Percentiles rank a stretch among this genome's conserved stretches.
Evolutionary conservation across 2,888 invertebrate species (phyloP).

Genomic region (Cataglyphis albicans): DNA sequence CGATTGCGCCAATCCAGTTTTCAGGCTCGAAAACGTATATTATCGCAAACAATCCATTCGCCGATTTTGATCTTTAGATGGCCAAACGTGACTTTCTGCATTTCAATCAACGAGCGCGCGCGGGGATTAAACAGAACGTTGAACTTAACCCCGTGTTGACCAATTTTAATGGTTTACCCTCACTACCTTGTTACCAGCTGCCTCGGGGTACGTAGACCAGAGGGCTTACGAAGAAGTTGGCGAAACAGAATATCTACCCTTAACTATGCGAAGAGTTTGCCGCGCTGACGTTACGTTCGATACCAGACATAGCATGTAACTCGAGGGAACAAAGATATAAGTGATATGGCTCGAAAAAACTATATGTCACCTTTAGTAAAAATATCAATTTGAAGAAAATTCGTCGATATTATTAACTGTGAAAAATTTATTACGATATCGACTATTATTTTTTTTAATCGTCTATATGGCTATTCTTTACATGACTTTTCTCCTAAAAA

Average conservation of each 20-base stretch:
- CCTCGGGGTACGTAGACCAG: constrained; percentile 56
- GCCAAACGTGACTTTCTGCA: constrained; percentile 59
- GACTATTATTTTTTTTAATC: neutral
- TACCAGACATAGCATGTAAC: constrained; percentile 22
- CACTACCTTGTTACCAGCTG: constrained; percentile 68
- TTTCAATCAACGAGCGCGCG: constrained; percentile 70
- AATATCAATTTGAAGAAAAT: constrained; percentile 63
- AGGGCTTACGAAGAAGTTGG: constrained; percentile 18
- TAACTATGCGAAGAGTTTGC: constrained; percentile 71
- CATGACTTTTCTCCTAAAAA: neutral
- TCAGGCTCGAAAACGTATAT: neutral
- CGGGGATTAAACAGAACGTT: constrained; percentile 68
- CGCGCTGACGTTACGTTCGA: constrained; percentile 59
- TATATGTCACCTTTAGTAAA: constrained; percentile 18
- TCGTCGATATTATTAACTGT: constrained; percentile 70
- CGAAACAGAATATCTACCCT: constrained; percentile 60
- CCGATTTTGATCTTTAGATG: constrained; percentile 63
- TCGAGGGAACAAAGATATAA: constrained; percentile 23
- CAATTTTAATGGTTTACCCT: constrained; percentile 77
- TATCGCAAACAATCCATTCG: constrained; percentile 33
- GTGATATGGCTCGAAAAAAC: constrained; percentile 4
- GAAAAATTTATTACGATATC: constrained; percentile 12
- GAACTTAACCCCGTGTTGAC: constrained; percentile 77
- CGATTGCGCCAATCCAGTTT: constrained; percentile 18
- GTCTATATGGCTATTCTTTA: neutral